These are phyloP conservation scores for Apis laboriosa DNA, from an alignment of 1,140 invertebrate species.

Conservation along the genomic window DNA sequence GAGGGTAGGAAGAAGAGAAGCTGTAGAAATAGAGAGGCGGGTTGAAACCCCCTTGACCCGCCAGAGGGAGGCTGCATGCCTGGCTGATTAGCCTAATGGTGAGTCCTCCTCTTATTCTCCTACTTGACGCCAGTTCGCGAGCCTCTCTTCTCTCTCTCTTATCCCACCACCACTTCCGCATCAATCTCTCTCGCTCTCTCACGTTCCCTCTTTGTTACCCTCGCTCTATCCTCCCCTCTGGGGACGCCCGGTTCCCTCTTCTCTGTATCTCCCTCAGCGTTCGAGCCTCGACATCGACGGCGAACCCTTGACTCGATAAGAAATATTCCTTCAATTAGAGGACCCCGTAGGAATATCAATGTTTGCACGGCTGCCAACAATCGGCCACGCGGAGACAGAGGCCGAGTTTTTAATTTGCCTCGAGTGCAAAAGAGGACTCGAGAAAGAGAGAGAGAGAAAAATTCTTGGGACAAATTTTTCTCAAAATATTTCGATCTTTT, in stretches of 20 bases:
- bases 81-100: slow-evolving; percentile 80
- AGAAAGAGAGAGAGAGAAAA: background rate
- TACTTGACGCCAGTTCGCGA: slow-evolving; percentile 75
- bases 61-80: slow-evolving; percentile 70
- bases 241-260: slow-evolving; percentile 36
- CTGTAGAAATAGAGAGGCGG: slow-evolving; percentile 66
- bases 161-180: slow-evolving; percentile 17
- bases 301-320: slow-evolving; percentile 72
- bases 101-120: slow-evolving; percentile 74
- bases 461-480: too few relatives aligned
- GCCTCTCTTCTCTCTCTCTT: slow-evolving; percentile 50
- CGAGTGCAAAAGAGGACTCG: slow-evolving; percentile 19
- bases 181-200: background rate
- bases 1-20: slow-evolving; percentile 52
- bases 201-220: slow-evolving; percentile 1
- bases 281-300: slow-evolving; percentile 53
- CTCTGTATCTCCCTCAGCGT: slow-evolving; percentile 43
- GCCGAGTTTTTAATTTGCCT: slow-evolving; percentile 32
- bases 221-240: slow-evolving; percentile 43
- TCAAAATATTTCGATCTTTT: too few relatives aligned
- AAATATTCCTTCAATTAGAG: slow-evolving; percentile 76
- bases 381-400: background rate
- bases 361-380: slow-evolving; percentile 63
- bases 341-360: slow-evolving; percentile 66
- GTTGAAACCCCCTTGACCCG: slow-evolving; percentile 74